Base-by-base conservation (phyloP, 2,113 vertebrate species). In the Syrrhaptes paradoxus region DNA sequence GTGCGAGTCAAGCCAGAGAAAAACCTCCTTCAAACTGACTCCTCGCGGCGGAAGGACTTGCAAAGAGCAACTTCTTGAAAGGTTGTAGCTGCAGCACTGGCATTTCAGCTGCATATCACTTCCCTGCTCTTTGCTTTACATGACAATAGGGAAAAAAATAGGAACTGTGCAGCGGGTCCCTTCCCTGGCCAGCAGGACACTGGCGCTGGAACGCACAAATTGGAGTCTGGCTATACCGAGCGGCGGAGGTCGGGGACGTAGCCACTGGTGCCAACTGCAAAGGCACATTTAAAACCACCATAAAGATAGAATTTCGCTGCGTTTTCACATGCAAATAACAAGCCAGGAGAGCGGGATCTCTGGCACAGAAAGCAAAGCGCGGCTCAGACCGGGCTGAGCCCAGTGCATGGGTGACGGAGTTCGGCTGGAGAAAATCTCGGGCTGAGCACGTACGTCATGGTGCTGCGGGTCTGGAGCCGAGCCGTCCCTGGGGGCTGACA, bases 371-470 rank as follows among this genome's bases (percentile, higher is more conserved):
- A 59, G 86, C 51, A 43, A 34, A 54, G 70, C 29, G 11, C 10
- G 34, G 79, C 24, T 54, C 18, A 4, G 10, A 10, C 17, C 0
- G 2, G 32, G 49, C 77, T 38, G 59, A n/a, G 74, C 45, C 79
- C 6, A 32, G 57, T 5, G 21, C 36, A 11, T 0, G 29, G 57
- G 1, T 14, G 66, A 3, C 3, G 3, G 32, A 7, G 4, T 22
- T 21, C 0, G 6, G 55, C 22, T 11, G 17, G 65, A n/a, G 65
- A 2, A 55, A 58, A 71, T 29, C 55, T 46, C 10, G 1, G 43
- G 2, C 3, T 17, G 4, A 7, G 14, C 13, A 3, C 0, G 0
- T 2, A 11, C 2, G 0, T 20, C 52, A 4, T 13, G 1, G 5
- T 1, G 12, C 34, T 29, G 29, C 0, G 2, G 54, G 54, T 9